Evolutionary conservation across 2,797 vertebrate species (phyloP), one percentile per base, ranked within the genome.

Genomic region (Streptopelia turtur): DNA sequence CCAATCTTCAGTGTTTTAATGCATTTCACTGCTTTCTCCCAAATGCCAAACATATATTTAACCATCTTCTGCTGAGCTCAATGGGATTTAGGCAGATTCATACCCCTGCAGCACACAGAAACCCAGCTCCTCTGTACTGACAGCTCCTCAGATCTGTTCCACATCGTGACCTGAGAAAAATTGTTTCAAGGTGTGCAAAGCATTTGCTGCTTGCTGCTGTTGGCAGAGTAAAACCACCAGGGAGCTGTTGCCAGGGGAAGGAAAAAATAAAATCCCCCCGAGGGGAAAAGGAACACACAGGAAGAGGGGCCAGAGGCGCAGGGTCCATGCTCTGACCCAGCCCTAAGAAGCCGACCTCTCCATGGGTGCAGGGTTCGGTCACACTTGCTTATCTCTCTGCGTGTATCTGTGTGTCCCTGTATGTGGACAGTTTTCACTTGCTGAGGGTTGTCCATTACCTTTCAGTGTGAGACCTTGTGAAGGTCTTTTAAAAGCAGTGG

Each of bases 81-180:
- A 0, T 41, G 23, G 39, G 37, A 60, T 85, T 90, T 63, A 59
- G 68, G 56, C 55, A 90, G 47, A 85, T 53, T 37, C 8, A 1
- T 2, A 1, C 6, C 37, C 13, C 10, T 8, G 8, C 33, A 87
- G 69, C n/a, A 24, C 1, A 7, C 10, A 61, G 66, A 41, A 92
- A 8, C 59, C n/a, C 71, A 83, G 37, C 23, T 82, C 33, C 75
- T 64, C 55, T 23, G 25, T 28, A 18, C 75, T 9, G 53, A 53
- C 52, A 79, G 37, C 50, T 53, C 15, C 57, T 65, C 94, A 94
- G 91, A 89, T 95, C 86, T 27, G 3, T 94, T 97, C 94, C 53
- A 97, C 97, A 93, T 95, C n/a, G 25, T 96, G 96, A 96, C 95
- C 95, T 93, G 81, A 22, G 87, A 95, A 87, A 97, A 97, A 97